Percentiles rank a stretch among this genome's conserved stretches.
Evolutionary conservation across 2,888 invertebrate species (phyloP).

Genomic region (Ethmia dodecea): DNA sequence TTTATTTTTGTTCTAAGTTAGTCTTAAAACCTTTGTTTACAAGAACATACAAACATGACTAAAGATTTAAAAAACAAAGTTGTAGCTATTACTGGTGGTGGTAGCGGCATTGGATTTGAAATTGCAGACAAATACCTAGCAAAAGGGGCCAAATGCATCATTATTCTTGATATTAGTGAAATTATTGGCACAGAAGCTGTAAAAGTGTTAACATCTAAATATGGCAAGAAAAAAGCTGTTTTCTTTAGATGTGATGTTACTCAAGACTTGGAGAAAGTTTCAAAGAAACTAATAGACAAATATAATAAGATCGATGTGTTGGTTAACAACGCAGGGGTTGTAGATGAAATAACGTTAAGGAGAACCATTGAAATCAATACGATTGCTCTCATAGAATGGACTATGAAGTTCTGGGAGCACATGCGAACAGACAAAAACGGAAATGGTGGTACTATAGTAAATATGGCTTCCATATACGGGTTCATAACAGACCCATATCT

Average conservation of each 20-base stretch:
- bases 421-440: slow-evolving; percentile 68
- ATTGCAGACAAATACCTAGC: slow-evolving; percentile 56
- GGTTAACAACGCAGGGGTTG: slow-evolving; percentile 49
- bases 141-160: slow-evolving; percentile 36
- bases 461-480: slow-evolving; percentile 76
- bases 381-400: slow-evolving; percentile 31
- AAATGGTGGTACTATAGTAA: slow-evolving; percentile 76
- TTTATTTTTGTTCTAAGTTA: no score
- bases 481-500: slow-evolving; percentile 52
- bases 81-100: slow-evolving; percentile 65
- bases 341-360: slow-evolving; percentile 14
- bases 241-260: slow-evolving; percentile 67
- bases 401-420: slow-evolving; percentile 61
- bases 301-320: slow-evolving; percentile 44
- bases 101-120: slow-evolving; percentile 66
- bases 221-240: slow-evolving; percentile 50
- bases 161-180: slow-evolving; percentile 30
- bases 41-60: no score
- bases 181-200: slow-evolving; percentile 36
- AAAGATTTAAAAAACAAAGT: slow-evolving; percentile 19
- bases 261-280: slow-evolving; percentile 45
- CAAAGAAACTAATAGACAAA: slow-evolving; percentile 25
- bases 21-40: no score
- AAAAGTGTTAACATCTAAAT: slow-evolving; percentile 45
- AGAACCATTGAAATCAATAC: slow-evolving; percentile 33